Percentiles rank a stretch among this genome's conserved stretches.
Conservation (phyloP, 2,113 vertebrate genomes). For the Typhlomys cinereus region DNA sequence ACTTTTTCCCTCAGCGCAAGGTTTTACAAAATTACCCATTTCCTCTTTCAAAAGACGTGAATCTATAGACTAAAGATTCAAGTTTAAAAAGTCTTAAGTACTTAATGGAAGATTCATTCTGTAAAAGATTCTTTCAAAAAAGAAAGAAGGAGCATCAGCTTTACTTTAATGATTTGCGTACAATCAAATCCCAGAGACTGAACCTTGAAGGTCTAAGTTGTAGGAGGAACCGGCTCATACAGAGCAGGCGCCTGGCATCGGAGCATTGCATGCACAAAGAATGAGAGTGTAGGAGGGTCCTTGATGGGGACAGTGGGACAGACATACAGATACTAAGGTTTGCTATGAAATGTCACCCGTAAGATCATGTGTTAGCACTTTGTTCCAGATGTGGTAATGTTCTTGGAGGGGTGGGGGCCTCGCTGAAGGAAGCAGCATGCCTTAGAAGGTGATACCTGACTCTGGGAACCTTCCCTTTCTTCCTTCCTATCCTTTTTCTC, state of each 20-base stretch:
- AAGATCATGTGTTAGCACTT: neutral
- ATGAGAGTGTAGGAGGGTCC: neutral
- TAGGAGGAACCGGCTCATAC: neutral
- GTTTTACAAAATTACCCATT: conserved; percentile 22
- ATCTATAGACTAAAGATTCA: neutral
- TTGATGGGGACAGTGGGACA: neutral
- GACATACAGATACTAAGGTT: neutral
- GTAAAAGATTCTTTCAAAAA: conserved; percentile 5
- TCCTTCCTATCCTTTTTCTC: neutral
- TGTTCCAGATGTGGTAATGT: neutral
- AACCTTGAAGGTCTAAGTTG: neutral
- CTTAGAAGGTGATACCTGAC: neutral
- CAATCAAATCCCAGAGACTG: conserved; percentile 8
- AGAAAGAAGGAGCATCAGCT: conserved; percentile 27
- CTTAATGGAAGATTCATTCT: conserved; percentile 1
- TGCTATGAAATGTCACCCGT: too few relatives aligned
- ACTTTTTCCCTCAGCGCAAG: neutral
- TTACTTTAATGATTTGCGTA: neutral
- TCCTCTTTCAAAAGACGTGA: neutral
- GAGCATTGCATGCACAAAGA: neutral
- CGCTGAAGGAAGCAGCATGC: neutral
- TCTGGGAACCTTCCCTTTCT: too few relatives aligned
- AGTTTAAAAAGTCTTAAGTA: conserved; percentile 28
- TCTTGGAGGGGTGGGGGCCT: neutral
- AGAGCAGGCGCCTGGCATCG: neutral